Evolutionary conservation across 2,888 invertebrate species (phyloP).

Genomic region (Gerosis bhagava): DNA sequence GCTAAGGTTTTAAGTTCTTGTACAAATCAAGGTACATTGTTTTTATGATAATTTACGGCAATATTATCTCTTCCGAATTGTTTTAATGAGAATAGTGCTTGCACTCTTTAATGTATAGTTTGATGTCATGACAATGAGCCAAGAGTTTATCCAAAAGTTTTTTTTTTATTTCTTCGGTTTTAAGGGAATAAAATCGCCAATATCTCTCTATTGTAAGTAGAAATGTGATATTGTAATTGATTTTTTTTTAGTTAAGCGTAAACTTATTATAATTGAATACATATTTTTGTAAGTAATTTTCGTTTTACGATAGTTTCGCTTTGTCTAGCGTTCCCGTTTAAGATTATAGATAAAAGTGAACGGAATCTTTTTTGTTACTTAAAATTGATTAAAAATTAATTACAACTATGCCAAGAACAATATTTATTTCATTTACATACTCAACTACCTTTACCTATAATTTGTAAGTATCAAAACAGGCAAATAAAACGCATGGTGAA

Average conservation of each 20-base stretch:
- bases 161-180: constrained; percentile 47
- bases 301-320: constrained; percentile 75
- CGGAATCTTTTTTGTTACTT: constrained; percentile 78
- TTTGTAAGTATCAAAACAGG: no score
- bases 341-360: constrained; percentile 73
- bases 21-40: constrained; percentile 57
- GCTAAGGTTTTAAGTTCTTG: constrained; percentile 65
- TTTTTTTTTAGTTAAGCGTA: constrained; percentile 72
- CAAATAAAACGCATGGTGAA: constrained; percentile 27
- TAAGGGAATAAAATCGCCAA: constrained; percentile 66
- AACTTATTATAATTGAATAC: constrained; percentile 73
- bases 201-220: constrained; percentile 82
- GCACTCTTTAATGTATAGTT: constrained; percentile 60
- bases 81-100: constrained; percentile 54
- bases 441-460: neutral
- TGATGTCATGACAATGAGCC: constrained; percentile 59
- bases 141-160: constrained; percentile 60
- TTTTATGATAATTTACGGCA: constrained; percentile 59
- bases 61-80: constrained; percentile 76
- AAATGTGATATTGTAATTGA: constrained; percentile 82
- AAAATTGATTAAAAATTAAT: constrained; percentile 80
- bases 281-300: constrained; percentile 80
- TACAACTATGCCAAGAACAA: constrained; percentile 80
- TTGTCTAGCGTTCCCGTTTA: constrained; percentile 74
- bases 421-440: constrained; percentile 55